Evolutionary conservation across 2,888 invertebrate genomes (phyloP).

Genomic region (Steinernema carpocapsae): DNA sequence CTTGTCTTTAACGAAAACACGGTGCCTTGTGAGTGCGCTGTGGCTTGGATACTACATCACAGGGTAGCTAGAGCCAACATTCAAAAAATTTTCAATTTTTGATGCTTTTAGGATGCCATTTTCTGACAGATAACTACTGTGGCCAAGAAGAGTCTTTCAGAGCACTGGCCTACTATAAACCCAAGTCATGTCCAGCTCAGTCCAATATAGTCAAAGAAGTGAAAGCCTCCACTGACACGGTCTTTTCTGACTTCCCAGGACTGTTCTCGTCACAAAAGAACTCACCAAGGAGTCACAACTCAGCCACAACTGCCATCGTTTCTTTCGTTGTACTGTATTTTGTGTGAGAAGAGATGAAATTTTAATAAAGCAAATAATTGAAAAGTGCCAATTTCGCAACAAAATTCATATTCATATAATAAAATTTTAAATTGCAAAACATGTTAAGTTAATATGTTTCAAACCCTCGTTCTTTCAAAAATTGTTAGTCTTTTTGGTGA

Average conservation of each 20-base stretch:
- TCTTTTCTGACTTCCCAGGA: not conserved
- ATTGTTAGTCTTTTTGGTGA: too few species aligned
- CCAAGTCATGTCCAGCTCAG: conserved; percentile 42
- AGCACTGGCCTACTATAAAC: conserved; percentile 49
- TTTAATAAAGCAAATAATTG: not conserved
- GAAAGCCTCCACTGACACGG: not conserved
- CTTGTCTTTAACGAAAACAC: conserved; percentile 52
- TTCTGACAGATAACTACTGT: conserved; percentile 52
- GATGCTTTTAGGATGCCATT: not conserved
- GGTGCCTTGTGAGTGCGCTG: conserved; percentile 45
- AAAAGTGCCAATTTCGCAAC: not conserved
- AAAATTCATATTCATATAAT: too few species aligned
- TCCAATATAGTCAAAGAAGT: conserved; percentile 12
- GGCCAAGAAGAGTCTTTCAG: conserved; percentile 51
- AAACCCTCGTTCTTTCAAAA: too few species aligned
- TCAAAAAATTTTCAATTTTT: not conserved
- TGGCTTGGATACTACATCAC: conserved; percentile 45
- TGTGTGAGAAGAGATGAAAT: not conserved
- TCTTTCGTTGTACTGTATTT: conserved; percentile 5
- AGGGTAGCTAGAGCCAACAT: not conserved
- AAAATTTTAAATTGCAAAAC: too few species aligned
- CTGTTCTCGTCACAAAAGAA: not conserved
- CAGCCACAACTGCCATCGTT: conserved; percentile 7
- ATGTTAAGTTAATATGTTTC: too few species aligned
- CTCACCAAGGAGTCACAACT: not conserved